A percentile compares a stretch with the other conserved stretches of the same genome.
These are phyloP conservation scores for Mormyrops boulengeri DNA, from an alignment of 2,797 vertebrate species.

Conservation along the genomic window DNA sequence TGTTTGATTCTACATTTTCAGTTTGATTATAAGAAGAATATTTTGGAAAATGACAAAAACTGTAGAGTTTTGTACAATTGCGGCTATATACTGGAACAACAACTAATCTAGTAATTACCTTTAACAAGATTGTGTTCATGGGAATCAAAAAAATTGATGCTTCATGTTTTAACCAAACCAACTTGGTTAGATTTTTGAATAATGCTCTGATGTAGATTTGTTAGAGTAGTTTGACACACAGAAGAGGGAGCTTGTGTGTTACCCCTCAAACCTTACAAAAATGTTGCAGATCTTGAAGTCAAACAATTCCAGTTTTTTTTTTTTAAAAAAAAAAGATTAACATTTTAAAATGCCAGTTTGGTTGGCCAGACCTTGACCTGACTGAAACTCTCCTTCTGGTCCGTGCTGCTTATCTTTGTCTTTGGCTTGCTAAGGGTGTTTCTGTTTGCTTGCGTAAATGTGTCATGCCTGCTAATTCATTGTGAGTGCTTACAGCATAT, in stretches of 20 bases:
- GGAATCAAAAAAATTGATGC: neutral
- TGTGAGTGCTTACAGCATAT: neutral
- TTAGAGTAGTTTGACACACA: neutral
- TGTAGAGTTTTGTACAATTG: neutral
- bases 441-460: neutral
- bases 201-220: neutral
- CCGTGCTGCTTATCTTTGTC: neutral
- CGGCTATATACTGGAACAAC: neutral
- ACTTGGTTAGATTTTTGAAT: neutral
- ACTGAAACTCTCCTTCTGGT: neutral
- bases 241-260: neutral
- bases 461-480: neutral
- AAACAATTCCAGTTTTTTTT: neutral
- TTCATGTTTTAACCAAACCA: neutral
- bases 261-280: neutral
- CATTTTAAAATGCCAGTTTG: neutral
- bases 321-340: neutral
- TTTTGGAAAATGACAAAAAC: neutral
- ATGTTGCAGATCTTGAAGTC: neutral
- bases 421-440: conserved; percentile 12
- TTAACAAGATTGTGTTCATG: neutral
- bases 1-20: neutral
- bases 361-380: neutral
- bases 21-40: neutral
- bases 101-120: neutral